Evolutionary conservation across 2,113 vertebrate species (phyloP), one percentile per base, ranked within the genome.

Genomic region (Rynchops niger): DNA sequence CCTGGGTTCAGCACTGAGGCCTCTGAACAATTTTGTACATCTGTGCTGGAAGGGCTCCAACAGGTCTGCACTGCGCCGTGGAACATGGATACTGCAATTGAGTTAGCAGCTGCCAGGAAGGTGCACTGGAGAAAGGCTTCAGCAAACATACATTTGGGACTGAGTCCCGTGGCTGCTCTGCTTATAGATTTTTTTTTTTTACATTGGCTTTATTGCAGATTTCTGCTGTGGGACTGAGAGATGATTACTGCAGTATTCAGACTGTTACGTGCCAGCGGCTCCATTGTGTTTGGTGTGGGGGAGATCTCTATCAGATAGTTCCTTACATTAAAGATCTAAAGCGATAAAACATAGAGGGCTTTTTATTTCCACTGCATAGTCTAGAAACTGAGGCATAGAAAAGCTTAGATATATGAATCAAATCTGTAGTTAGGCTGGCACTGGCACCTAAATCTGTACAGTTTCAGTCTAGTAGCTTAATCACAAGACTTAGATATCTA

Each of bases 91-190:
- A 15, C 47, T 21, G 82, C 22, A 21, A 16, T 3, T 9, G 38
- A 69, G 61, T 74, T 62, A 90, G 94, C 93, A 95, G 97, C 93
- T 90, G 91, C 62, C 50, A 62, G 86, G 85, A 72, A 43, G 86
- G 67, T 67, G 62, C 56, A 19, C 56, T 45, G 82, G 47, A 69
- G 74, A 47, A 73, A 25, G 25, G 58, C 55, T 78, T 11, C n/a
- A 82, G 73, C 61, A 13, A 69, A 27, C 11, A 8, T 15, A 45
- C 70, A 8, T 20, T 25, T 34, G 69, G 71, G 84, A 49, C 59
- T 3, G 5, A 45, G 42, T 40, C 74, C 84, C 6, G 0, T 6
- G 80, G 23, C 90, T 93, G 53, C 84, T 95, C 74, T 70, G 25
- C 84, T 27, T 53, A 0, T 9, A 34, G 53, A 49, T 42, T 50